Evolutionary conservation across 2,888 invertebrate species (phyloP), one percentile per base, ranked within the genome.

Genomic region (Saturnia pavonia): DNA sequence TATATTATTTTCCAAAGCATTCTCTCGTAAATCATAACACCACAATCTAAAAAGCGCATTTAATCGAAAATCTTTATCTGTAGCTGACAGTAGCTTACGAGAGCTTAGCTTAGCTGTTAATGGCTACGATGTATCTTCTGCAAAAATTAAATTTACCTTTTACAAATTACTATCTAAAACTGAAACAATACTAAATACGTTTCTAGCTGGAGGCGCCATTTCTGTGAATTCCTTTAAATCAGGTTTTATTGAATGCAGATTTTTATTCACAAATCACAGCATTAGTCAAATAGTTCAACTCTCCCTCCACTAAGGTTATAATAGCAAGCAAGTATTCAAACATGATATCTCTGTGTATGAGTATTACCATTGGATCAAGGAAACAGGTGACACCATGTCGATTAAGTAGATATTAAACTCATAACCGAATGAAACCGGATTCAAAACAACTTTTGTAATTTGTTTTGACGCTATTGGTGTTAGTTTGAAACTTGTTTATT

Each of bases 361-460:
- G n/a, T 19, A 51, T 51, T 14, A 16, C 11, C 25, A 27, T 4
- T 60, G 27, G 27, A 60, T 60, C 27, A 60, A 60, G 57, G 27
- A 60, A 60, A 27, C 27, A 27, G 12, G 40, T 51, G 40, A 69
- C 12, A 69, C n/a, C 16, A 16, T 65, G 51, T 22, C 14, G 9
- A 51, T 66, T 25, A 14, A 66, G 22, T 40, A 60, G 16, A 69
- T 43, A 19, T 25, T 11, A 34, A 34, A 25, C 68, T 25, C 67
- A 79, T 68, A 74, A 69, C 75, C 74, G 69, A 74, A 72, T 72
- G 71, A 69, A 77, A 74, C 77, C 69, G 72, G 77, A 73, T 75
- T 70, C 48, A 67, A 72, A 71, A 43, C 73, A 67, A 71, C 71
- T 72, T 75, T 75, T 70, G 70, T 70, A 69, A 63, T 34, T 16